Evolutionary conservation across 2,113 vertebrate species (phyloP), one percentile per base, ranked within the genome.

Genomic region (Argyrosomus japonicus): DNA sequence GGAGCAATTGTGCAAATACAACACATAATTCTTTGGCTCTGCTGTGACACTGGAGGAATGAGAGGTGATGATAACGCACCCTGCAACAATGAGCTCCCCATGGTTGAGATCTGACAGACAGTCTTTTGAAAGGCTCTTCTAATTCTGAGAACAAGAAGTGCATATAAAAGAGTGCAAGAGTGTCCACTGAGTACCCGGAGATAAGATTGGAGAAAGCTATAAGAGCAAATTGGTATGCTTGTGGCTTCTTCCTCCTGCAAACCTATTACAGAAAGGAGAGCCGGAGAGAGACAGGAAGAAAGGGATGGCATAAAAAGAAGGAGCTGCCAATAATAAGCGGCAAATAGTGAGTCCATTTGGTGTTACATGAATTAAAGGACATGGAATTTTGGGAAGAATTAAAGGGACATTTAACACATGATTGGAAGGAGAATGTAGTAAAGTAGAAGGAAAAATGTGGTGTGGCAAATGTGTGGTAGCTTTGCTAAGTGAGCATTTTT

Each of bases 191-290:
- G 85, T 32, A 68, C 71, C 77, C 1, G 1, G 5, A 65, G 90
- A 94, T 93, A 93, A 94, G 88, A 89, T 67, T 21, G 51, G 65
- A 75, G 63, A 68, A 70, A 81, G 75, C 72, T 63, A 40, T 76
- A 82, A 85, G 81, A 85, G 77, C 10, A 77, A 85, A 89, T 88
- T 75, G 77, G 76, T 79, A 75, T 84, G 47, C 81, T 72, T 58
- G 13, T 60, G 45, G 27, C 50, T 82, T 75, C 61, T 68, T 81
- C 78, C 56, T 56, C 45, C 68, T 69, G 72, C 62, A 87, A 70
- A 79, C 60, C 65, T 68, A 90, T 90, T 87, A 84, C 60, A 82
- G 84, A 70, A 74, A 67, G 75, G 36, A 81, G 56, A 57, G 61
- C 9, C 47, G 53, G 58, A 29, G 53, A 57, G 47, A 60, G 57